Conservation (phyloP, 2,113 vertebrate species). For the Stegostoma tigrinum region DNA sequence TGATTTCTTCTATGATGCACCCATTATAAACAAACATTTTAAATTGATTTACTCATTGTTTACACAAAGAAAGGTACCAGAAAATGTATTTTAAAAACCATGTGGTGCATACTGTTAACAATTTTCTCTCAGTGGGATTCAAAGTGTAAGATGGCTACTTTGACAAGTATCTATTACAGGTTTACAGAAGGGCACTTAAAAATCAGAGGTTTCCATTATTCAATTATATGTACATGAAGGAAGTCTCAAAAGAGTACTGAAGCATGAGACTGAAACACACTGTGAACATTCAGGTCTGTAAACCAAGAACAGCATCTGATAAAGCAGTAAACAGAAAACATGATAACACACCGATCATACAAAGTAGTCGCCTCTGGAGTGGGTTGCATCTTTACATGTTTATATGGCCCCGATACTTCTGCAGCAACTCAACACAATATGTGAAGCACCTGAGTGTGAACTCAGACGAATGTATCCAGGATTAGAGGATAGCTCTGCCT, state of each 20-base stretch:
- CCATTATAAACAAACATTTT: not conserved
- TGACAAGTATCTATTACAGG: constrained; percentile 31
- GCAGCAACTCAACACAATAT: not conserved
- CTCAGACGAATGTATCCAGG: not conserved
- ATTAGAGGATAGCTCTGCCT: not conserved
- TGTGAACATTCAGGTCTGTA: not conserved
- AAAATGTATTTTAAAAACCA: not conserved
- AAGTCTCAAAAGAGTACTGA: constrained; percentile 14
- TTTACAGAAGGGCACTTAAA: constrained; percentile 18
- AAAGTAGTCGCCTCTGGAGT: not conserved
- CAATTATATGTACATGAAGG: constrained; percentile 6
- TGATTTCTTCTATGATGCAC: not conserved
- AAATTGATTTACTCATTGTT: constrained; percentile 17
- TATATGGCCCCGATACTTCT: not conserved
- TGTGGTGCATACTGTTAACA: not conserved
- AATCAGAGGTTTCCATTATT: constrained; percentile 25
- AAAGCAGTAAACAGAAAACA: constrained; percentile 22
- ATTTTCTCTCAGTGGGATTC: constrained; percentile 25
- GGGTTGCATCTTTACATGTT: too few relatives aligned
- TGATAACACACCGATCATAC: not conserved
- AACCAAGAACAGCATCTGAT: constrained; percentile 25
- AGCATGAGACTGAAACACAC: not conserved
- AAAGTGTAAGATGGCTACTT: constrained; percentile 25
- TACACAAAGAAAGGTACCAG: not conserved
- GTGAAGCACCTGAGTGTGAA: not conserved